These are phyloP conservation scores for Drosophila lacteicornis DNA, from an alignment of 1,140 invertebrate species.

Conservation along the genomic window DNA sequence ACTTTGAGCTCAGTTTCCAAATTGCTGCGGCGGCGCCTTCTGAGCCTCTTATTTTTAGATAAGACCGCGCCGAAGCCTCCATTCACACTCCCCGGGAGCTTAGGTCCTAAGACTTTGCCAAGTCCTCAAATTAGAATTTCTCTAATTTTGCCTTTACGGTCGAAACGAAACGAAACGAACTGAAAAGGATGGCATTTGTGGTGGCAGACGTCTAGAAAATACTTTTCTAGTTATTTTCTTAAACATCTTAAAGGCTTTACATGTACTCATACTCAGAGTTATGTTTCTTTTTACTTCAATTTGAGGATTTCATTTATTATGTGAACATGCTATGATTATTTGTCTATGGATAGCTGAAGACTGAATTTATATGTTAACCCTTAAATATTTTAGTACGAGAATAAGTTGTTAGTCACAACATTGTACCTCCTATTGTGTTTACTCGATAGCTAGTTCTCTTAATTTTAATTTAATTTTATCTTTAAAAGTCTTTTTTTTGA, in stretches of 20 bases:
- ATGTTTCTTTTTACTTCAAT: background rate
- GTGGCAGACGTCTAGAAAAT: conserved; percentile 16
- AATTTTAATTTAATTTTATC: no score
- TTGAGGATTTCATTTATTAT: background rate
- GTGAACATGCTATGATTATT: background rate
- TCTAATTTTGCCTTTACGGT: conserved; percentile 23
- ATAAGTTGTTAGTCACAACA: background rate
- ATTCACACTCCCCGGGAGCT: conserved; percentile 30
- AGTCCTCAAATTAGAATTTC: conserved; percentile 51
- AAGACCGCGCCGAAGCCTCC: conserved; percentile 35
- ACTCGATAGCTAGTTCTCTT: no score
- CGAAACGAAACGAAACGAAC: background rate
- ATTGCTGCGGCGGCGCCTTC: conserved; percentile 39
- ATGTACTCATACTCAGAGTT: background rate
- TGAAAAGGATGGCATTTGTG: conserved; percentile 6
- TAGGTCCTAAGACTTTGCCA: conserved; percentile 27
- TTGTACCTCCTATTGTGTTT: background rate
- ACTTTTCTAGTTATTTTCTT: conserved; percentile 1
- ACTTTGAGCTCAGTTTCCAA: conserved; percentile 62
- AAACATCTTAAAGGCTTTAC: background rate
- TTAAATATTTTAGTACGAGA: no score
- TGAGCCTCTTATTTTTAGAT: conserved; percentile 71
- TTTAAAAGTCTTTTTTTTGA: no score
- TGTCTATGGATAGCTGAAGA: no score
- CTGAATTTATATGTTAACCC: background rate